Evolutionary conservation across 2,888 invertebrate species (phyloP).

Genomic region (Unio pictorum): DNA sequence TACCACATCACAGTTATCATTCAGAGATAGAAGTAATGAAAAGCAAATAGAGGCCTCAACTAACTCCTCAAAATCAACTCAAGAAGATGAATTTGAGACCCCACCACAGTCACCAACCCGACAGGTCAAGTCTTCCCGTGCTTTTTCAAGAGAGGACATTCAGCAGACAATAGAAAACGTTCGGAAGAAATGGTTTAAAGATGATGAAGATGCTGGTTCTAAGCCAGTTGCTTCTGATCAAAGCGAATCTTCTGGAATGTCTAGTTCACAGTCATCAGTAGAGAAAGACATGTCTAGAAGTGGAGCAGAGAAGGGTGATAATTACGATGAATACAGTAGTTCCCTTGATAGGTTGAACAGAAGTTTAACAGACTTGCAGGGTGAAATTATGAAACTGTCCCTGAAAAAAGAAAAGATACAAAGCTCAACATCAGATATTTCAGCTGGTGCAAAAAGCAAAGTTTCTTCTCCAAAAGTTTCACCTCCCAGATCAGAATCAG

Average conservation of each 20-base stretch:
- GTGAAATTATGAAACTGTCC: constrained; percentile 91
- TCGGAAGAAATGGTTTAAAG: constrained; percentile 60
- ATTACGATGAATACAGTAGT: constrained; percentile 52
- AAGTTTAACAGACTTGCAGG: constrained; percentile 94
- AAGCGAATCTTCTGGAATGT: constrained; percentile 15
- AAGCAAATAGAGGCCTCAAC: constrained; percentile 1
- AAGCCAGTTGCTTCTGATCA: constrained; percentile 1
- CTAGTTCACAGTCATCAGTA: constrained; percentile 9
- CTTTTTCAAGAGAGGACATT: constrained; percentile 61
- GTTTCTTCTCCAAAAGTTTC: constrained; percentile 1
- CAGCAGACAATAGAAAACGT: constrained; percentile 65
- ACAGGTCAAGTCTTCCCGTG: constrained; percentile 15
- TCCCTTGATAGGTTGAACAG: constrained; percentile 80
- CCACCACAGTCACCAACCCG: constrained; percentile 12
- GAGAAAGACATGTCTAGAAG: constrained; percentile 6
- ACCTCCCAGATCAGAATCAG: constrained; percentile 1
- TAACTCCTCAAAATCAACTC: neutral
- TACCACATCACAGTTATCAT: constrained; percentile 2
- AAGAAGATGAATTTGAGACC: neutral
- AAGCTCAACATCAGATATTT: constrained; percentile 8
- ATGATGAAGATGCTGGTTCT: constrained; percentile 28
- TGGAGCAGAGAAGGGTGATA: constrained; percentile 12
- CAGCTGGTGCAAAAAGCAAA: neutral
- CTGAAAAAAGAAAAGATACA: constrained; percentile 71
- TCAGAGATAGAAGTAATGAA: neutral